Percentiles rank a stretch among this genome's conserved stretches.
Evolutionary conservation across 2,888 invertebrate species (phyloP).

Genomic region (Ametastegia equiseti): DNA sequence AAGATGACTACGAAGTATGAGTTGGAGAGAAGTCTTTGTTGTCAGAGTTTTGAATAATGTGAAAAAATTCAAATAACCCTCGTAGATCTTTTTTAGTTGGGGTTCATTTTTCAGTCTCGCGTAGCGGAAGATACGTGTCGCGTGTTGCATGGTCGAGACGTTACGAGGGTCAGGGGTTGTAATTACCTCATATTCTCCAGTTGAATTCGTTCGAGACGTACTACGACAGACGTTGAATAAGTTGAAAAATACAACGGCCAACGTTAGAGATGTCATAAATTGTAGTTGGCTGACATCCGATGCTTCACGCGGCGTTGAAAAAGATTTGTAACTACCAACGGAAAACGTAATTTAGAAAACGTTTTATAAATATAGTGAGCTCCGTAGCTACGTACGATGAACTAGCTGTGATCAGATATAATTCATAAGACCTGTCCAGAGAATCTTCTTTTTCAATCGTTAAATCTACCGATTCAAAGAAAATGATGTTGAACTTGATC

Average conservation of each 20-base stretch:
- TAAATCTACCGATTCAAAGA: not conserved
- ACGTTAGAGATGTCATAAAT: slow-evolving; percentile 37
- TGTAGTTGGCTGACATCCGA: slow-evolving; percentile 27
- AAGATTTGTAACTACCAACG: slow-evolving; percentile 24
- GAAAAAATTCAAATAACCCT: slow-evolving; percentile 39
- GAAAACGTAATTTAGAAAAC: slow-evolving; percentile 15
- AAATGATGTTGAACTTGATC: not conserved
- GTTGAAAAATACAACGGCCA: slow-evolving; percentile 33
- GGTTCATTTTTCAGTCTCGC: slow-evolving; percentile 41
- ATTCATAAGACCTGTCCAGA: slow-evolving; percentile 7
- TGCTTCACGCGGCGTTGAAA: slow-evolving; percentile 5
- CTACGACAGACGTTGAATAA: slow-evolving; percentile 6
- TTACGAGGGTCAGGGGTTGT: slow-evolving; percentile 44
- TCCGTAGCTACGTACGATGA: not conserved
- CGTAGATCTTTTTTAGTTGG: slow-evolving; percentile 4
- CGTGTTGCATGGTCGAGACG: not conserved
- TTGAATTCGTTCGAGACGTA: slow-evolving; percentile 25
- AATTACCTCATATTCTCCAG: slow-evolving; percentile 40
- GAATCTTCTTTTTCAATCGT: not conserved
- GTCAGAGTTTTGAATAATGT: slow-evolving; percentile 44
- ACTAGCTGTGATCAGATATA: not conserved
- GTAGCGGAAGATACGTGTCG: not conserved
- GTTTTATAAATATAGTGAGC: not conserved
- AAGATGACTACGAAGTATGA: not conserved
- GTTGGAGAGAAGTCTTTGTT: slow-evolving; percentile 31